These are phyloP conservation scores for Chionomys nivalis DNA, from an alignment of 2,113 vertebrate species.

Conservation along the genomic window DNA sequence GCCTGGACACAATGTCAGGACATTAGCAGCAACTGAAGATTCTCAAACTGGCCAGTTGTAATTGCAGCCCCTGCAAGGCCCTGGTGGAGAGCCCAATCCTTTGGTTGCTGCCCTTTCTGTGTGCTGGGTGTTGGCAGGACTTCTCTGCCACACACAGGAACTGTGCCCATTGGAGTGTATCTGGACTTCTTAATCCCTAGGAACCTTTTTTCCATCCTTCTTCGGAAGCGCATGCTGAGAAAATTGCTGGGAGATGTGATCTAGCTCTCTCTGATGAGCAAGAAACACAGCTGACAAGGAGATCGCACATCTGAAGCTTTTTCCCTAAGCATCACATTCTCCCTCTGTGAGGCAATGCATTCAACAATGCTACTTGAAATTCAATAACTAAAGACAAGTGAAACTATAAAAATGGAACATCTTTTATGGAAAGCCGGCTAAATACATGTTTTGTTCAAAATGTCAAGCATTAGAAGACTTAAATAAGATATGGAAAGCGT, in stretches of 20 bases:
- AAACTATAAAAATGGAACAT: constrained; percentile 64
- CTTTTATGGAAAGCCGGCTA: constrained; percentile 64
- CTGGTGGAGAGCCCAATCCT: background rate
- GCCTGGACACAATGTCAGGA: background rate
- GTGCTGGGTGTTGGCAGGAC: background rate
- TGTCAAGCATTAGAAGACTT: constrained; percentile 63
- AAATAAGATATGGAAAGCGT: constrained; percentile 50
- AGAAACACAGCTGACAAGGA: constrained; percentile 33
- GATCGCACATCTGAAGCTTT: constrained; percentile 8
- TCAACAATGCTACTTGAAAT: constrained; percentile 65
- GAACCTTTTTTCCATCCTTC: constrained; percentile 1
- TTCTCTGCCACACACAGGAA: no score
- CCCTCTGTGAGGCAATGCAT: constrained; percentile 15
- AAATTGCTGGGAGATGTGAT: constrained; percentile 36
- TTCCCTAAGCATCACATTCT: background rate
- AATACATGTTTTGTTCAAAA: constrained; percentile 66
- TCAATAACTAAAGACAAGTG: constrained; percentile 69
- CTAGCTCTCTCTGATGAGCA: constrained; percentile 29
- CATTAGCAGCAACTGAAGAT: background rate
- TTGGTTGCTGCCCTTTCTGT: background rate
- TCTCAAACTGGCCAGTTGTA: background rate
- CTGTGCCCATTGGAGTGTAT: background rate
- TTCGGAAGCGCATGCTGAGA: background rate
- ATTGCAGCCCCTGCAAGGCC: background rate
- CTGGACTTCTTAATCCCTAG: background rate